Base-by-base conservation (phyloP, 2,888 invertebrate species). In the Heliothis peltigera region DNA sequence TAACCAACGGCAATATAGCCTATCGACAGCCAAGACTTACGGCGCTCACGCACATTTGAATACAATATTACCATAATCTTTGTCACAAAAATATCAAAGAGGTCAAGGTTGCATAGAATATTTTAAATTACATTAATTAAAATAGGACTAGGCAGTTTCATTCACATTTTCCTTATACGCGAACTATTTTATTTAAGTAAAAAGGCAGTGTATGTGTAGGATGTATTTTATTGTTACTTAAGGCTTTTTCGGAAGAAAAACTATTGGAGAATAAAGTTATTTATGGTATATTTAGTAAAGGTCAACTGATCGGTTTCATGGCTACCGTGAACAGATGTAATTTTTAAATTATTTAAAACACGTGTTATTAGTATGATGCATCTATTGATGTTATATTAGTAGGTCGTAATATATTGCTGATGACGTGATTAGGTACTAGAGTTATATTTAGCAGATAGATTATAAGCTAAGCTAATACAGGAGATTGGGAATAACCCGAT, bases 21-120 rank as follows among this genome's bases (percentile, higher is more conserved):
- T 18, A 70, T 55, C 10, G 21, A 7, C 44, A 47, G 25, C 18
- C 6, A 25, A 62, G 22, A 55, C 32, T 17, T 53, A 44, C 17
- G 39, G 51, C 51, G 47, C 56, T 55, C 28, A 77, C 61, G 49
- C 67, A 51, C 32, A 21, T 53, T 59, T 42, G 15, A 51, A 22
- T 28, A 54, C 28, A 49, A 51, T 35, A 28, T 61, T 49, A 53
- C 46, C 46, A 74, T 67, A 61, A 49, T 47, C 18, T 48, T 64
- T 58, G 42, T 42, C 32, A 58, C 64, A 58, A 70, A 68, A 73
- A 70, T 57, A 39, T 47, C 44, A 44, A 35, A n/a, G 61, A 25
- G 75, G 68, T 77, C 78, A 79, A 79, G 78, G 78, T 35, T 64
- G 3, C 12, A 46, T 51, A 4, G 21, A 12, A 52, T 76, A 63